Percentiles rank a stretch among this genome's conserved stretches.
These are phyloP conservation scores for Philopotamus ludificatus DNA, from an alignment of 1,140 invertebrate genomes.

Conservation along the genomic window DNA sequence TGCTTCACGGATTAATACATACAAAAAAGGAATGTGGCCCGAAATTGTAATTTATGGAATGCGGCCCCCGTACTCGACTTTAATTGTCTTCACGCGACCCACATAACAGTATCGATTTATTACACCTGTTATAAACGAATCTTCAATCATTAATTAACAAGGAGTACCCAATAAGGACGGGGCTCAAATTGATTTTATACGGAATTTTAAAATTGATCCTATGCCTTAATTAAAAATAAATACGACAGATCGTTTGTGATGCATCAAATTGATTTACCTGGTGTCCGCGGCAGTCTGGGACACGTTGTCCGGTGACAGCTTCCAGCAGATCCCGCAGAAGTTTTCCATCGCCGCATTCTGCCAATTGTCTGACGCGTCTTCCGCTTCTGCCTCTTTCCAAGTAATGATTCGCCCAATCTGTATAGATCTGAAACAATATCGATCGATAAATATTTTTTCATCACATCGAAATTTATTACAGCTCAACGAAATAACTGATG, in stretches of 20 bases:
- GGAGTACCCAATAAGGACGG: too few relatives aligned
- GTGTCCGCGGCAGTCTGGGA: constrained; percentile 54
- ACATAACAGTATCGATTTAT: neutral
- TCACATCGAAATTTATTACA: too few relatives aligned
- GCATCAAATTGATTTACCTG: too few relatives aligned
- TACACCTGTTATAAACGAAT: neutral
- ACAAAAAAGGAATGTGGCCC: neutral
- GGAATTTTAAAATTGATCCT: too few relatives aligned
- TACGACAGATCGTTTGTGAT: too few relatives aligned
- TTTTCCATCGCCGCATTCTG: constrained; percentile 89
- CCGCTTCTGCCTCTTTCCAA: constrained; percentile 86
- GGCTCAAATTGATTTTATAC: too few relatives aligned
- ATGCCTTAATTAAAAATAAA: too few relatives aligned
- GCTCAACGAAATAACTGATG: neutral
- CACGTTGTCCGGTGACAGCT: constrained; percentile 89
- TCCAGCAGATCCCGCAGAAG: constrained; percentile 90
- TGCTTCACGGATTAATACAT: too few relatives aligned
- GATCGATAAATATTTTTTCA: constrained; percentile 19
- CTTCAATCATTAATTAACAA: neutral
- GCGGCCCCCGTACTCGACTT: neutral
- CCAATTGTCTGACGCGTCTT: constrained; percentile 79
- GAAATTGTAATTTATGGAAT: neutral
- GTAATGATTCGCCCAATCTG: constrained; percentile 97
- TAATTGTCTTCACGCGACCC: neutral
- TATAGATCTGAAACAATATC: constrained; percentile 87